Evolutionary conservation across 2,797 vertebrate genomes (phyloP).

Genomic region (Sardinella longiceps): DNA sequence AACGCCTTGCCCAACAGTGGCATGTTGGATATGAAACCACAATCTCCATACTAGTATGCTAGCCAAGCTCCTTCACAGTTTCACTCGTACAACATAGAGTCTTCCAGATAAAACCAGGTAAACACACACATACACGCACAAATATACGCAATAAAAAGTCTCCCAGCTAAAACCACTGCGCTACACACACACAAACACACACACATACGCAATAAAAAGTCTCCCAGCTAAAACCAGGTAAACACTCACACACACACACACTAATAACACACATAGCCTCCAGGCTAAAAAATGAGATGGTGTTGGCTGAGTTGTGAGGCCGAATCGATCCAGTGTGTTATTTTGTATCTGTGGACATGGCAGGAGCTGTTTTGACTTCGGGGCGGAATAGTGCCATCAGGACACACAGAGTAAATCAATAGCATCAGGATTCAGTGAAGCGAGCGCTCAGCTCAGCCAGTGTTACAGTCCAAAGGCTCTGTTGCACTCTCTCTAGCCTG

Average conservation of each 20-base stretch:
- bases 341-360: slow-evolving; percentile 42
- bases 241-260: background rate
- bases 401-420: slow-evolving; percentile 60
- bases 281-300: slow-evolving; percentile 47
- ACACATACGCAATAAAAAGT: background rate
- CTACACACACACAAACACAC: background rate
- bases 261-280: slow-evolving; percentile 35
- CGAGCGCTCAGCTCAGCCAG: slow-evolving; percentile 54
- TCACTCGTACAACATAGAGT: no score
- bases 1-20: no score
- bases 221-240: background rate
- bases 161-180: no score
- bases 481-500: background rate
- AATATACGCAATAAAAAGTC: no score
- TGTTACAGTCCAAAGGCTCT: background rate
- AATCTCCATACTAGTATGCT: no score
- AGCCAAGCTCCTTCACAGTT: no score
- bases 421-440: slow-evolving; percentile 56
- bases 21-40: no score
- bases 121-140: background rate
- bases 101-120: no score
- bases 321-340: slow-evolving; percentile 31
- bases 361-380: slow-evolving; percentile 57
- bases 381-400: slow-evolving; percentile 59
- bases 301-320: slow-evolving; percentile 49